A percentile compares a stretch with the other conserved stretches of the same genome.
These are phyloP conservation scores for Bombus sibiricus DNA, from an alignment of 1,140 invertebrate genomes.

Conservation along the genomic window DNA sequence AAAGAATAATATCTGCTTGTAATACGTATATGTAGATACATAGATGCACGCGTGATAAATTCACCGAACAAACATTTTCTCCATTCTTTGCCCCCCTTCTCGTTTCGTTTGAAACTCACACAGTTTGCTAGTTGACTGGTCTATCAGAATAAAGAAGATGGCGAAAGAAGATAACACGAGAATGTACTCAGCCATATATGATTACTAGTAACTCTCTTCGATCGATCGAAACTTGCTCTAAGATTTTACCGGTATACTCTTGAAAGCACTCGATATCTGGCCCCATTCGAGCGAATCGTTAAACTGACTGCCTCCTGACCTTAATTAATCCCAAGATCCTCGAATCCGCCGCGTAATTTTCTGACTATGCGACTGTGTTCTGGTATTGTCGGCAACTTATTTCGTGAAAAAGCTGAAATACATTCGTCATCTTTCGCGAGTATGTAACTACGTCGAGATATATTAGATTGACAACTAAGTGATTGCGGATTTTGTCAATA, in stretches of 20 bases:
- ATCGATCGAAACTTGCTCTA: constrained; percentile 41
- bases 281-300: constrained; percentile 56
- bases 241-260: constrained; percentile 51
- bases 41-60: neutral
- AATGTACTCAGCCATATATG: neutral
- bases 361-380: neutral
- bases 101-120: neutral
- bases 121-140: too few species aligned
- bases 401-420: too few species aligned
- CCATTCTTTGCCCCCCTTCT: too few species aligned
- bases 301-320: constrained; percentile 62
- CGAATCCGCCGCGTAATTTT: constrained; percentile 32
- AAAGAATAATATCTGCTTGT: neutral
- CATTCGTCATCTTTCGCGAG: too few species aligned
- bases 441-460: too few species aligned
- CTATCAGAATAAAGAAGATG: neutral
- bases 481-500: too few species aligned
- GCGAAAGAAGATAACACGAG: constrained; percentile 6
- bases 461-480: too few species aligned
- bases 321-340: constrained; percentile 61
- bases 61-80: neutral
- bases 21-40: too few species aligned
- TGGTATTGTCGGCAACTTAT: too few species aligned
- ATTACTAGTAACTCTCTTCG: constrained; percentile 37
- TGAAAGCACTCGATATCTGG: constrained; percentile 52